These are phyloP conservation scores for Meloidogyne chitwoodi DNA, from an alignment of 1,140 invertebrate species.

Conservation along the genomic window DNA sequence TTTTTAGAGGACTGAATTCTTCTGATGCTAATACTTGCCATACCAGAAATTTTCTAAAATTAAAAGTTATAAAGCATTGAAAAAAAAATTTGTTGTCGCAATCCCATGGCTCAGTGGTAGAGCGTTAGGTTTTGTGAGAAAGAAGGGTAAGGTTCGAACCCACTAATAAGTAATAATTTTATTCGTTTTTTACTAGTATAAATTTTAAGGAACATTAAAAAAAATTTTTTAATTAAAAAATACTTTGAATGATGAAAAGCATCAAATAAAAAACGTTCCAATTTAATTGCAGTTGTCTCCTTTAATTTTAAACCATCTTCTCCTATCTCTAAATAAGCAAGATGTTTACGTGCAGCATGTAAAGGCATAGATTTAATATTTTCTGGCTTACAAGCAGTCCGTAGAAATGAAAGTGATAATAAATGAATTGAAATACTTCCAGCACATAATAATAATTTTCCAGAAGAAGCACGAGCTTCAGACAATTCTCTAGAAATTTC, in stretches of 20 bases:
- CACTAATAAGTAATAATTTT: too few species aligned
- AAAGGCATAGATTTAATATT: slow-evolving; percentile 68
- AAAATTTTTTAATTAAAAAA: too few species aligned
- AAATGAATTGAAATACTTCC: slow-evolving; percentile 99
- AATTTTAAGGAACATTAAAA: too few species aligned
- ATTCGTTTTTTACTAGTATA: too few species aligned
- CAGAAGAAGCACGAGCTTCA: slow-evolving; percentile 69
- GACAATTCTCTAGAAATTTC: slow-evolving; percentile 75
- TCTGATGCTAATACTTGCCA: slow-evolving; percentile 86
- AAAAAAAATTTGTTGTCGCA: not conserved
- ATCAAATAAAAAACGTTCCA: slow-evolving; percentile 99
- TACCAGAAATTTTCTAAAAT: slow-evolving; percentile 74
- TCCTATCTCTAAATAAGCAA: not conserved
- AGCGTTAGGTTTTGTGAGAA: not conserved
- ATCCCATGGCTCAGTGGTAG: too few species aligned
- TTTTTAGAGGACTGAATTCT: slow-evolving; percentile 95
- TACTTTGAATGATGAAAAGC: slow-evolving; percentile 79
- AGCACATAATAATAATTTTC: slow-evolving; percentile 77
- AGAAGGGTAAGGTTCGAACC: too few species aligned
- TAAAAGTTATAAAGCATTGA: not conserved
- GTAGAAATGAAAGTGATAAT: slow-evolving; percentile 81
- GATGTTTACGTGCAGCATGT: slow-evolving; percentile 77
- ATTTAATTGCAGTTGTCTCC: slow-evolving; percentile 71
- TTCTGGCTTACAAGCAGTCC: slow-evolving; percentile 63
- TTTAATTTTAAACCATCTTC: not conserved